These are phyloP conservation scores for Varanus salvator DNA, from an alignment of 2,113 vertebrate genomes.

Conservation along the genomic window DNA sequence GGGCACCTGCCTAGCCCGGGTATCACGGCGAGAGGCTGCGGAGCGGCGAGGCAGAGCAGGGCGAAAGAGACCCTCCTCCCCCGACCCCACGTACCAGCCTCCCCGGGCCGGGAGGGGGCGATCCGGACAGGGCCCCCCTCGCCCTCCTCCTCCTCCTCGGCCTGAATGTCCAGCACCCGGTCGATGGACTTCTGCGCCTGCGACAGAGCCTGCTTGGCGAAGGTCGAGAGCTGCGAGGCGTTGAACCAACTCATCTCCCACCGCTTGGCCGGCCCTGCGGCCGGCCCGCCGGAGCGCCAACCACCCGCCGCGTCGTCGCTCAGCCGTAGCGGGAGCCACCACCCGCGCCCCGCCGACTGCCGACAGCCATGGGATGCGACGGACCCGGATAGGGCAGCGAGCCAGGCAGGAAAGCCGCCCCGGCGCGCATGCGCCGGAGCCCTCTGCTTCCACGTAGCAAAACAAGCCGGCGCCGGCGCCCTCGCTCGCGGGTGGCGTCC, in stretches of 20 bases:
- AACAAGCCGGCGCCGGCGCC: conserved; percentile 24
- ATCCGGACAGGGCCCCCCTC: not conserved
- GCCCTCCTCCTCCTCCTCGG: conserved; percentile 78
- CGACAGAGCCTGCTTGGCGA: conserved; percentile 97
- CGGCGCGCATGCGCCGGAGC: not conserved
- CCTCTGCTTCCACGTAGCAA: conserved; percentile 20
- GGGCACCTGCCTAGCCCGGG: not conserved
- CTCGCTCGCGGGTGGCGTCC: not conserved
- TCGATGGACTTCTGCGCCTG: conserved; percentile 98
- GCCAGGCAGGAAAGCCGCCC: not conserved
- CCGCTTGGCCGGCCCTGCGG: not conserved
- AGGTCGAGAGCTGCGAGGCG: conserved; percentile 95
- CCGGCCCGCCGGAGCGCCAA: rapidly evolving
- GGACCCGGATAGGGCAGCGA: not conserved
- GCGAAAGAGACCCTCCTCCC: not conserved
- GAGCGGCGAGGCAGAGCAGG: too few species aligned
- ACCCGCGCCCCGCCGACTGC: conserved; percentile 55
- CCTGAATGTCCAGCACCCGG: conserved; percentile 95
- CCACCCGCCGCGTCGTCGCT: not conserved
- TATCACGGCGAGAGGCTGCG: too few species aligned
- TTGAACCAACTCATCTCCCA: conserved; percentile 97
- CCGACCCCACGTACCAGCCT: not conserved
- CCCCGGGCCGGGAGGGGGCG: not conserved
- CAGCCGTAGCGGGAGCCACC: rapidly evolving
- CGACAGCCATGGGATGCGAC: conserved; percentile 47